Percentiles rank a stretch among this genome's conserved stretches.
Evolutionary conservation across 2,797 vertebrate genomes (phyloP).

Genomic region (Sebastes itinus): DNA sequence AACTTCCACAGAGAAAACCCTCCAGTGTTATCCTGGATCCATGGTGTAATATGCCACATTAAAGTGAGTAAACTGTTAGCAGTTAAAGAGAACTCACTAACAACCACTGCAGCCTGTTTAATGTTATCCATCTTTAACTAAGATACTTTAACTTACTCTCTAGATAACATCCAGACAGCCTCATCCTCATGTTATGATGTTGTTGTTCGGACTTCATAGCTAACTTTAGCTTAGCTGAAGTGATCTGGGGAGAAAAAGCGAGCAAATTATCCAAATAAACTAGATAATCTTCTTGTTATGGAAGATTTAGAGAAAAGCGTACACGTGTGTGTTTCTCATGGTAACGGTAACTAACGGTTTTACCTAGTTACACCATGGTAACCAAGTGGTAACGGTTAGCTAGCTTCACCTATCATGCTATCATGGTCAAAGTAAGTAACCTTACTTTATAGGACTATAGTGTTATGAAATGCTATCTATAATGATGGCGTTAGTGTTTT

Average conservation of each 20-base stretch:
- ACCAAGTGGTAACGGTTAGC: background rate
- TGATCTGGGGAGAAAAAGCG: background rate
- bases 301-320: rapidly evolving
- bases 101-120: too few relatives aligned
- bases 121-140: too few relatives aligned
- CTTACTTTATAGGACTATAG: background rate
- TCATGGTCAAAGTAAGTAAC: background rate
- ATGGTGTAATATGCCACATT: too few relatives aligned
- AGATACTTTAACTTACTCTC: background rate
- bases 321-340: background rate
- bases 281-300: background rate
- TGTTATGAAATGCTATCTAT: background rate
- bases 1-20: too few relatives aligned
- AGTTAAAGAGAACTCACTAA: too few relatives aligned
- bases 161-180: background rate
- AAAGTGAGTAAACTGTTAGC: too few relatives aligned
- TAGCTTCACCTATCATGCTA: constrained; percentile 29
- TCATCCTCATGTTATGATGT: constrained; percentile 43
- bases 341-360: background rate
- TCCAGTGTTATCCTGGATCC: too few relatives aligned
- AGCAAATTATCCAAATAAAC: background rate
- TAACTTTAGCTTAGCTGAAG: constrained; percentile 66
- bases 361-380: background rate
- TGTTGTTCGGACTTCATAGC: constrained; percentile 46
- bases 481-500: background rate